Evolutionary conservation across 1,140 invertebrate species (phyloP).

Genomic region (Drosophila biarmipes): DNA sequence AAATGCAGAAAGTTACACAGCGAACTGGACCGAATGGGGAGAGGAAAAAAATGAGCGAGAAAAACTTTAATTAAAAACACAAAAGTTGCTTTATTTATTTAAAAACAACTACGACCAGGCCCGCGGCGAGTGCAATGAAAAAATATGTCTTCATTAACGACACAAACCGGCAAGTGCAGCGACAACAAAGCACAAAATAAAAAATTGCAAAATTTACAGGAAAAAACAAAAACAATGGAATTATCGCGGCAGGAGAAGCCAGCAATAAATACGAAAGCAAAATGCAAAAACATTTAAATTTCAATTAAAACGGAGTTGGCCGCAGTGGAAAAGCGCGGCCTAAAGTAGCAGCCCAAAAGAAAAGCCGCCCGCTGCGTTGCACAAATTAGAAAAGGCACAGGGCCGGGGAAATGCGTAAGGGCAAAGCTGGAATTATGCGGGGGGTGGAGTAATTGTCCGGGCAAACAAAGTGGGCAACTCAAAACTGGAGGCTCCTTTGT

Average conservation of each 20-base stretch:
- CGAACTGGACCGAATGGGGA: conserved; percentile 5
- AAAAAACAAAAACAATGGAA: conserved; percentile 43
- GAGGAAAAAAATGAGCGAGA: conserved; percentile 49
- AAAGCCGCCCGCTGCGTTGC: conserved; percentile 31
- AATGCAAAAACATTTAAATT: conserved; percentile 82
- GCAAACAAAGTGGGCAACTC: conserved; percentile 58
- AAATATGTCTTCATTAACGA: conserved; percentile 82
- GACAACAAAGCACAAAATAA: conserved; percentile 49
- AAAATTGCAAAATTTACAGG: conserved; percentile 20
- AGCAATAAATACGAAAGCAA: conserved; percentile 70
- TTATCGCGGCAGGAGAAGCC: conserved; percentile 28
- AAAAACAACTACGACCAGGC: conserved; percentile 54
- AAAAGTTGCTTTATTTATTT: conserved; percentile 83
- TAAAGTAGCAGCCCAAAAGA: conserved; percentile 58
- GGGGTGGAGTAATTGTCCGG: conserved; percentile 58
- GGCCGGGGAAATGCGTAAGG: conserved; percentile 50
- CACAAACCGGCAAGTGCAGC: conserved; percentile 66
- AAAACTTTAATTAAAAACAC: conserved; percentile 83
- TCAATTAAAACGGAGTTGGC: conserved; percentile 72
- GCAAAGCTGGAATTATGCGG: conserved; percentile 43
- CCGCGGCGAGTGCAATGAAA: conserved; percentile 59
- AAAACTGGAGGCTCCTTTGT: conserved; percentile 34
- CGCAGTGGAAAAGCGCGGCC: conserved; percentile 40
- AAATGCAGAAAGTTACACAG: conserved; percentile 61
- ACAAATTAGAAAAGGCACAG: conserved; percentile 71